These are phyloP conservation scores for Aix galericulata DNA, from an alignment of 2,113 vertebrate genomes.

Conservation along the genomic window DNA sequence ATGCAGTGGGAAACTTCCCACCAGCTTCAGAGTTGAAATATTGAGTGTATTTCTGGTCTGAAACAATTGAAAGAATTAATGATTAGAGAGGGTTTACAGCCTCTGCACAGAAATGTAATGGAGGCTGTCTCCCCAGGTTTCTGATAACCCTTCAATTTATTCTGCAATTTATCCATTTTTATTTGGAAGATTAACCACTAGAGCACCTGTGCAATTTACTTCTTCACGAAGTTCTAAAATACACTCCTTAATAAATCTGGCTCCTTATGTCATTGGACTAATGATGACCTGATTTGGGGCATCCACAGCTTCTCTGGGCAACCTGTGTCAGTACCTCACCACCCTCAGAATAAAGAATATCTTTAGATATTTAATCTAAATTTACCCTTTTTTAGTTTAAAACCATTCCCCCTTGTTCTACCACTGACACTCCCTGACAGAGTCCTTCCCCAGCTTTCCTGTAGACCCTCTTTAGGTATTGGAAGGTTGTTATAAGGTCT, in stretches of 20 bases:
- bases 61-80: conserved; percentile 1
- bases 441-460: too few relatives aligned
- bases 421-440: too few relatives aligned
- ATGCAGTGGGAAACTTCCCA: not conserved
- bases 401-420: too few relatives aligned
- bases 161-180: not conserved
- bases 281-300: not conserved
- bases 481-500: too few relatives aligned
- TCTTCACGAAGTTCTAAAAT: not conserved
- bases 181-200: not conserved
- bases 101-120: not conserved
- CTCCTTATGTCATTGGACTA: not conserved
- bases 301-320: too few relatives aligned
- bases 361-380: too few relatives aligned
- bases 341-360: too few relatives aligned
- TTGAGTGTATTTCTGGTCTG: not conserved
- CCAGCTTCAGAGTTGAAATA: not conserved
- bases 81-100: not conserved
- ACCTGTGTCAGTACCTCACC: too few relatives aligned
- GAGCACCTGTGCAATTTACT: not conserved
- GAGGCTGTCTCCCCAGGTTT: not conserved
- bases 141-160: not conserved
- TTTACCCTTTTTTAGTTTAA: too few relatives aligned
- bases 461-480: too few relatives aligned
- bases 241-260: not conserved